Evolutionary conservation across 2,888 invertebrate species (phyloP), one percentile per base, ranked within the genome.

Genomic region (Sepioteuthis lessoniana): DNA sequence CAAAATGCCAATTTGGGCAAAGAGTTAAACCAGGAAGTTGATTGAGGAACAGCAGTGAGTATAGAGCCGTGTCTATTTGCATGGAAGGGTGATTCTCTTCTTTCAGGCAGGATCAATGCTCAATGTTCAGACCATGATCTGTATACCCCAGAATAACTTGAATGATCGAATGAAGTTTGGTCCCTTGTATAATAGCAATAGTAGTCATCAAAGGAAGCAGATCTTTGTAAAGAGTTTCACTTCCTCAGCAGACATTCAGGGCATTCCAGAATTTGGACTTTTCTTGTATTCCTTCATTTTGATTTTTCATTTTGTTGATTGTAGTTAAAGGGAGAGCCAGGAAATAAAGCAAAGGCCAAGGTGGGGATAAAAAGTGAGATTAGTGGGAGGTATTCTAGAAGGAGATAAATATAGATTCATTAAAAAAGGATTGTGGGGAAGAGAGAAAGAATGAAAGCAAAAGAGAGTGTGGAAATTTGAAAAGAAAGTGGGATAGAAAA

Each of bases 161-260:
- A 76, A n/a, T 76, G n/a, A 76, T n/a, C n/a, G n/a, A n/a, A n/a
- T 76, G n/a, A n/a, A 13, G 76, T n/a, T n/a, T 76, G 76, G n/a
- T 76, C 76, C n/a, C 76, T 76, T 76, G 76, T 76, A 16, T 35
- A 19, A n/a, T 76, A 16, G n/a, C 76, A 76, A 76, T 76, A n/a
- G n/a, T n/a, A n/a, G 76, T 76, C n/a, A 76, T 76, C 76, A 76
- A 76, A 76, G 76, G 60, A 60, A 76, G 76, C 76, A 35, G 76
- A 16, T 76, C n/a, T 76, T 76, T 76, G 16, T 76, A 76, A 76
- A 76, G 76, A 35, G 16, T n/a, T 76, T n/a, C n/a, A n/a, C 76
- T 76, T n/a, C 76, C 76, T 76, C 76, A 13, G n/a, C n/a, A 76
- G 76, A 76, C 76, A 76, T 76, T 76, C n/a, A 13, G n/a, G 76